Evolutionary conservation across 37 sponge, comb jelly and placozoan genomes (phyloP).

Genomic region (Cliona cf. orientalis): DNA sequence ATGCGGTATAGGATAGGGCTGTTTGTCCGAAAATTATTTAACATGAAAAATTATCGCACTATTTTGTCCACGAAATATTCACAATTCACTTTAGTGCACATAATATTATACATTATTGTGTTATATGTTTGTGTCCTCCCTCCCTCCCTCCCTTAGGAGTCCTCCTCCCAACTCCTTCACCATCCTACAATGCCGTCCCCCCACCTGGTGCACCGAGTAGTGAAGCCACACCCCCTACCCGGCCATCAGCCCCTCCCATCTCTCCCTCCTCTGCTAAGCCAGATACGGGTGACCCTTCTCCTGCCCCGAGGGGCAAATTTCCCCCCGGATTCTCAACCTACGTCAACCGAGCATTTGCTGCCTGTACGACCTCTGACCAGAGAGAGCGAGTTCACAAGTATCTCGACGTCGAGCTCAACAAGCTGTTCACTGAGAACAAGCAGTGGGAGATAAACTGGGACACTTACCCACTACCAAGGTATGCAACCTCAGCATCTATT

Average conservation of each 20-base stretch:
- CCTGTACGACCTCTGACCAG: conserved; percentile 53
- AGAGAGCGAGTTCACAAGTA: conserved; percentile 59
- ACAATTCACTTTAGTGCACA: not conserved
- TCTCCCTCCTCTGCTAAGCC: not conserved
- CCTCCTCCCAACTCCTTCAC: not conserved
- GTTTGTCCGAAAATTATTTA: no score
- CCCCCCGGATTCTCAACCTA: conserved; percentile 45
- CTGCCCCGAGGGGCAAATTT: not conserved
- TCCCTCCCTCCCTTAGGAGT: not conserved
- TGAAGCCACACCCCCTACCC: not conserved
- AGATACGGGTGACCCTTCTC: not conserved
- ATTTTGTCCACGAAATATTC: not conserved
- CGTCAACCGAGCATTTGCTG: conserved; percentile 64
- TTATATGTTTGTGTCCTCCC: not conserved
- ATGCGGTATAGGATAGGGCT: no score
- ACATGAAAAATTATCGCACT: no score
- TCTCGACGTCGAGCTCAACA: conserved; percentile 53
- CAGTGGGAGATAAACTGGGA: conserved; percentile 84
- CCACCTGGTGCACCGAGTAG: conserved; percentile 1
- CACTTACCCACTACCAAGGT: conserved; percentile 73
- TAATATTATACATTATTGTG: not conserved
- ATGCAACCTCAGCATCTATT: no score
- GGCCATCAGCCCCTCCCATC: not conserved
- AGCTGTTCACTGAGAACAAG: conserved; percentile 57
- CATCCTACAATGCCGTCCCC: conserved; percentile 12